phyloP scores from a whole-genome alignment of 2,113 vertebrate species.

The Planiliza haematocheilus region DNA sequence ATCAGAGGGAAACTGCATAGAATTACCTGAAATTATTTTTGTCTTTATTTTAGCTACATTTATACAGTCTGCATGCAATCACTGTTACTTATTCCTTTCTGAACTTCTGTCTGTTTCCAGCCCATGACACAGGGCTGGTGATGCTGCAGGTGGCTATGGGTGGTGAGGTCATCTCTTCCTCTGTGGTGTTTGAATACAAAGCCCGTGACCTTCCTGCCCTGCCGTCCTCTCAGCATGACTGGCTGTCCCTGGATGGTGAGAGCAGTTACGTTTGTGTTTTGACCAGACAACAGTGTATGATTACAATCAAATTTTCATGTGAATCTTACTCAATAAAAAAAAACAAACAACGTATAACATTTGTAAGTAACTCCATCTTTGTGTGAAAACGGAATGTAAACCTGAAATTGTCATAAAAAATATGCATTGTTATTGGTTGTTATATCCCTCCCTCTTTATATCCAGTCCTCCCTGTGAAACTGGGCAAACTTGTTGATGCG shows the following conservation, averaged over 20 bases:
- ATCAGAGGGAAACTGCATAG: neutral
- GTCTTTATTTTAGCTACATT: neutral
- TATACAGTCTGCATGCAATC: neutral
- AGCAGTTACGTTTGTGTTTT: constrained; percentile 14
- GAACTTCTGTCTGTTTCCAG: constrained; percentile 75
- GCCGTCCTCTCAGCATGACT: constrained; percentile 98
- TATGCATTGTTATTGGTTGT: neutral
- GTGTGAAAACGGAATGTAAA: neutral
- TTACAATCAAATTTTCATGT: neutral
- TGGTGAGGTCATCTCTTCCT: constrained; percentile 97
- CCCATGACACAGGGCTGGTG: constrained; percentile 98
- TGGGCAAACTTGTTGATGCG: constrained; percentile 13
- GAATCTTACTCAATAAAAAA: neutral
- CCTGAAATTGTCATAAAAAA: constrained; percentile 1
- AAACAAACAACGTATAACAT: too few species aligned
- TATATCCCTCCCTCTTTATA: neutral
- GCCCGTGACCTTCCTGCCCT: constrained; percentile 94
- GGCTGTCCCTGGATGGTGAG: constrained; percentile 98
- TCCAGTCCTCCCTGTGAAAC: neutral
- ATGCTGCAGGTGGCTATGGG: constrained; percentile 98
- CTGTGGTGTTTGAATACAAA: constrained; percentile 99
- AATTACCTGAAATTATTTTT: too few species aligned
- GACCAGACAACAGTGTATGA: neutral
- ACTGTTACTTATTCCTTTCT: neutral
- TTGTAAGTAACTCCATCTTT: neutral